phyloP scores from a whole-genome alignment of 2,113 vertebrate genomes.

The Anolis sagrei region DNA sequence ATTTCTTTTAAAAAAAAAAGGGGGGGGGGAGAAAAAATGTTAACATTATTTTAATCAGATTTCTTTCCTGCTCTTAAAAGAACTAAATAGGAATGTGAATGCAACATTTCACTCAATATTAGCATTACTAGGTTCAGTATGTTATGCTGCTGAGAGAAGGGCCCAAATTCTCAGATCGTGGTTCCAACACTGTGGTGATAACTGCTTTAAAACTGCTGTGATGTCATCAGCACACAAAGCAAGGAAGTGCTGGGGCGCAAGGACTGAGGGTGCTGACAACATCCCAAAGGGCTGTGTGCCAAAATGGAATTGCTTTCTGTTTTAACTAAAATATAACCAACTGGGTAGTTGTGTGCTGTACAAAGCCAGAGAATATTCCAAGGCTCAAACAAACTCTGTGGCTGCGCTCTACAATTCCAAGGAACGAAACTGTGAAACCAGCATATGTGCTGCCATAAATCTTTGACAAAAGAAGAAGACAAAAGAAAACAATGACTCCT shows the following conservation, averaged over 20 bases:
- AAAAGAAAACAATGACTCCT: not conserved
- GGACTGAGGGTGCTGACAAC: not conserved
- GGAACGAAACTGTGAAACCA: conserved; percentile 31
- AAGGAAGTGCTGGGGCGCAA: not conserved
- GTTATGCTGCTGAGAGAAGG: conserved; percentile 14
- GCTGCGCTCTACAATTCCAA: not conserved
- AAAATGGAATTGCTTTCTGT: not conserved
- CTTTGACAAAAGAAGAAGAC: not conserved
- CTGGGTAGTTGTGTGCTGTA: not conserved
- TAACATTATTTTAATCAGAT: conserved; percentile 53
- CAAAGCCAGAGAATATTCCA: not conserved
- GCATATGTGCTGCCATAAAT: not conserved
- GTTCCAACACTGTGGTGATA: conserved; percentile 2
- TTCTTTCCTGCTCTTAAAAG: conserved; percentile 54
- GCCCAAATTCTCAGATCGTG: conserved; percentile 6
- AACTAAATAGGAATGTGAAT: conserved; percentile 54
- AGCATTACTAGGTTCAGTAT: conserved; percentile 21
- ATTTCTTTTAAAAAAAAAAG: not conserved
- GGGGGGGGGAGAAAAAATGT: conserved; percentile 11
- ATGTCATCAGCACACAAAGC: not conserved
- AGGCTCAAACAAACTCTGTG: not conserved
- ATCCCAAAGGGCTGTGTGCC: not conserved
- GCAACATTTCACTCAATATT: conserved; percentile 35
- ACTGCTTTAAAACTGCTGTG: conserved; percentile 8
- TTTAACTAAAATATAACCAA: not conserved